Evolutionary conservation across 2,797 vertebrate species (phyloP).

Genomic region (Vultur gryphus): DNA sequence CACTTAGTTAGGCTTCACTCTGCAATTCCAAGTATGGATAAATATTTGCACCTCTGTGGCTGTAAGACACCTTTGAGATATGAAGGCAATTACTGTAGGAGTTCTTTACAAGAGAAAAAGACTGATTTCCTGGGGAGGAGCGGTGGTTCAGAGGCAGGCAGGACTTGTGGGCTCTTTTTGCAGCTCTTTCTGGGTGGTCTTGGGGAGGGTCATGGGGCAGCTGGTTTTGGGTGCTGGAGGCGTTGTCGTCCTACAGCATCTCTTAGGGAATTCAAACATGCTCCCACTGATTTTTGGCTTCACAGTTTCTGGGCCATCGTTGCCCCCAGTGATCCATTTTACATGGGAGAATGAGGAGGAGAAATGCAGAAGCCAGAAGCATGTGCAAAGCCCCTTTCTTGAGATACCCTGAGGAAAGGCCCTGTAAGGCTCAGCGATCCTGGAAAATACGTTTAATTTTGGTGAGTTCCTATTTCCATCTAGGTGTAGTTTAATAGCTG

Average conservation of each 20-base stretch:
- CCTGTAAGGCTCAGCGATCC: neutral
- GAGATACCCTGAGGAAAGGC: neutral
- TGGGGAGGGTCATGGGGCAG: neutral
- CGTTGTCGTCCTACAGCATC: neutral
- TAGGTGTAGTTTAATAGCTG: neutral
- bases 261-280: neutral
- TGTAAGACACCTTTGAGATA: constrained; percentile 29
- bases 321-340: neutral
- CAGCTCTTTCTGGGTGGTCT: constrained; percentile 25
- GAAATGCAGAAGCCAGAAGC: neutral
- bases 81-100: neutral
- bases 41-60: constrained; percentile 62
- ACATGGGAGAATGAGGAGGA: neutral
- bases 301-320: neutral
- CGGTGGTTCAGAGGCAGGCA: neutral
- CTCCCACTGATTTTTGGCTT: neutral
- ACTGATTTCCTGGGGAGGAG: neutral
- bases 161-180: neutral
- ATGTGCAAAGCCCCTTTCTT: neutral
- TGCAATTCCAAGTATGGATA: constrained; percentile 62
- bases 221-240: neutral
- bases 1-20: neutral
- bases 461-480: neutral
- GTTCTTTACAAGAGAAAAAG: neutral
- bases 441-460: fast-evolving